A percentile compares a stretch with the other conserved stretches of the same genome.
Evolutionary conservation across 2,113 vertebrate species (phyloP).

Genomic region (Bos indicus): DNA sequence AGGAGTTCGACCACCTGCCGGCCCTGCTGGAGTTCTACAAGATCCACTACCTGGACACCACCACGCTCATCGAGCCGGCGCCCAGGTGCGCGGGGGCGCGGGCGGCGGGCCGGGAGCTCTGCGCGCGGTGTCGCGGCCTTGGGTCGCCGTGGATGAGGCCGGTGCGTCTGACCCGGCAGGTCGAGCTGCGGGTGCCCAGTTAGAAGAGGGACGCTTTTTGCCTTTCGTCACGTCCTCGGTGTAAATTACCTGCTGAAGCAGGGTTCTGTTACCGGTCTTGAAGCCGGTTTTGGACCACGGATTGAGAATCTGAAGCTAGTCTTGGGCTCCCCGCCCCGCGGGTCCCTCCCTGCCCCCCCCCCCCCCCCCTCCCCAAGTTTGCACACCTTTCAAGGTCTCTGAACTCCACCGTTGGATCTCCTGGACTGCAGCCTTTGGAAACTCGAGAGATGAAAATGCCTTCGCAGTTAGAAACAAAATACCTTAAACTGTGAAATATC

Average conservation of each 20-base stretch:
- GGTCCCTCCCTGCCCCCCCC: no score
- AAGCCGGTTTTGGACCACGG: background rate
- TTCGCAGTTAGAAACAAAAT: background rate
- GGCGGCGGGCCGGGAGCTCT: background rate
- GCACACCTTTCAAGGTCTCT: background rate
- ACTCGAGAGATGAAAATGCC: background rate
- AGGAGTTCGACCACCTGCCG: slow-evolving; percentile 95
- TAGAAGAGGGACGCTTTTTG: background rate
- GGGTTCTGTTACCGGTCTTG: background rate
- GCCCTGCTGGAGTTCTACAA: slow-evolving; percentile 99
- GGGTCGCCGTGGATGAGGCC: background rate
- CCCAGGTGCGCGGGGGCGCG: slow-evolving; percentile 84
- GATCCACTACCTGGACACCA: slow-evolving; percentile 99
- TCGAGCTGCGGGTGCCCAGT: background rate
- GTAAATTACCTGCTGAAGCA: background rate
- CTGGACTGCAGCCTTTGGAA: background rate
- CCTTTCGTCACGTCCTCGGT: background rate
- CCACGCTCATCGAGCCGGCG: slow-evolving; percentile 96
- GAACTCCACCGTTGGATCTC: background rate
- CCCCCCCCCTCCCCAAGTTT: background rate
- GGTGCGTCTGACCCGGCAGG: background rate
- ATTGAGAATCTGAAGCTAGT: background rate
- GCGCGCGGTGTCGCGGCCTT: background rate
- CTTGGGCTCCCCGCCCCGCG: no score
- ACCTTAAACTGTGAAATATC: background rate